These are phyloP conservation scores for Centropristis striata DNA, from an alignment of 2,113 vertebrate genomes.

Conservation along the genomic window DNA sequence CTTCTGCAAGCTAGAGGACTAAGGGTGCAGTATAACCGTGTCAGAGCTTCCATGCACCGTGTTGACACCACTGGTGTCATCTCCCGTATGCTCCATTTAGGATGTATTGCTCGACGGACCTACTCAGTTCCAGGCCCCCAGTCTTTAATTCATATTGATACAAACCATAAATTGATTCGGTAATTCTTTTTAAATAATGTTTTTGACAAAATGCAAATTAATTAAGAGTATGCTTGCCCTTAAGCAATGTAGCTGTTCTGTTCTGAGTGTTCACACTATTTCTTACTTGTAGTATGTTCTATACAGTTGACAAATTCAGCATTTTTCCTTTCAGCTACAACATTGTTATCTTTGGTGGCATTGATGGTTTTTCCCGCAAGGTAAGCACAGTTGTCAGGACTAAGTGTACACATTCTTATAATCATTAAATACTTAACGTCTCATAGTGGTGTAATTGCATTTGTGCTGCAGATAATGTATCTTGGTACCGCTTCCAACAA, in stretches of 20 bases:
- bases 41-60: conserved; percentile 35
- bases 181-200: background rate
- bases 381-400: conserved; percentile 1
- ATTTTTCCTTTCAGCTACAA: background rate
- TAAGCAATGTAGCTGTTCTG: no score
- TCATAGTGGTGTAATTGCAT: background rate
- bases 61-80: conserved; percentile 32
- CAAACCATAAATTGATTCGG: conserved; percentile 40
- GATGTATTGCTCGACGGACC: conserved; percentile 3
- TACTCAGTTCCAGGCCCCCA: conserved; percentile 37
- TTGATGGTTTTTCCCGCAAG: conserved; percentile 22
- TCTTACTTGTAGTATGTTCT: background rate
- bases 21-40: conserved; percentile 31
- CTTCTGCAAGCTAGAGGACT: conserved; percentile 34
- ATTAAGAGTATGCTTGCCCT: no score
- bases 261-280: no score
- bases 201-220: background rate
- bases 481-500: conserved; percentile 38
- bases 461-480: conserved; percentile 41
- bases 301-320: background rate
- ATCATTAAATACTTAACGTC: background rate
- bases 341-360: no score
- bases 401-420: background rate
- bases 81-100: conserved; percentile 4
- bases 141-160: conserved; percentile 39